These are phyloP conservation scores for Doryteuthis pealeii DNA, from an alignment of 1,140 invertebrate species.

Conservation along the genomic window DNA sequence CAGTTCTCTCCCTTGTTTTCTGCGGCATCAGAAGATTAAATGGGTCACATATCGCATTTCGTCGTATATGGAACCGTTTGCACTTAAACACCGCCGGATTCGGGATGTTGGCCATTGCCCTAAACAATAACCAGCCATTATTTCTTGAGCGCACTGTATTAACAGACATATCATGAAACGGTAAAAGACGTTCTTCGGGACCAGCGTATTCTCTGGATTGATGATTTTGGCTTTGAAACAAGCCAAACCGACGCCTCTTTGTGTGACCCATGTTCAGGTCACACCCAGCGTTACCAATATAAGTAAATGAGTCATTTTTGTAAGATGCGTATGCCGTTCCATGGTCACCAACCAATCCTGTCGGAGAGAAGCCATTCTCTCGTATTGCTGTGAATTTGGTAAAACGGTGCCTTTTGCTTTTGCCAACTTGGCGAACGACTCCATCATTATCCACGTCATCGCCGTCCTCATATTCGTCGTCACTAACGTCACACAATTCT, in stretches of 20 bases:
- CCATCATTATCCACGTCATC: too few species aligned
- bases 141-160: neutral
- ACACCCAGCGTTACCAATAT: too few species aligned
- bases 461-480: too few species aligned
- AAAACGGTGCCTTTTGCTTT: too few species aligned
- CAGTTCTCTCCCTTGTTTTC: conserved; percentile 17
- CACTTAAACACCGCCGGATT: conserved; percentile 23
- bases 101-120: neutral
- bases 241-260: neutral
- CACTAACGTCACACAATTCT: too few species aligned
- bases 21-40: conserved; percentile 23
- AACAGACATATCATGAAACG: neutral
- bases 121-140: neutral
- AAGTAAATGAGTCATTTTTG: too few species aligned
- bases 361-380: too few species aligned
- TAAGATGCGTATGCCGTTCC: too few species aligned
- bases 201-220: neutral
- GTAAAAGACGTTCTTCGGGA: neutral
- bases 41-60: conserved; percentile 28
- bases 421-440: too few species aligned
- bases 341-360: too few species aligned
- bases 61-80: conserved; percentile 16
- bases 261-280: too few species aligned
- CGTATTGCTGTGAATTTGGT: too few species aligned
- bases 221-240: neutral